phyloP scores from a whole-genome alignment of 2,888 invertebrate genomes.

The Sinhomidia bicolor region DNA sequence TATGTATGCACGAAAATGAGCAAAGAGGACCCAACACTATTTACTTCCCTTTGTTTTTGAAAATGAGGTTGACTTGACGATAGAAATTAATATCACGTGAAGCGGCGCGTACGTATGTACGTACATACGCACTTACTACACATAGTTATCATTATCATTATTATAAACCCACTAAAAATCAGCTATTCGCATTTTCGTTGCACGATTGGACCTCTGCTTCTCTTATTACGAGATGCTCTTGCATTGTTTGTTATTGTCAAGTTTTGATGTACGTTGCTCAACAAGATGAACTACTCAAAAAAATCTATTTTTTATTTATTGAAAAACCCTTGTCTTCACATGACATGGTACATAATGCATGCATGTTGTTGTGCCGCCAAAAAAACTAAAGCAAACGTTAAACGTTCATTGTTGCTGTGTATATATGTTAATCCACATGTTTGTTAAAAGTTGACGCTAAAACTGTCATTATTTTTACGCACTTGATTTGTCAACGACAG shows the following conservation, averaged over 20 bases:
- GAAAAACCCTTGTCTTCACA: too few species aligned
- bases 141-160: not conserved
- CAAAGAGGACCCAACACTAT: not conserved
- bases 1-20: not conserved
- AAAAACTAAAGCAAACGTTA: not conserved
- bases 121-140: not conserved
- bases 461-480: not conserved
- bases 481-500: not conserved
- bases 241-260: too few species aligned
- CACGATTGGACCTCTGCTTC: not conserved
- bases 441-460: not conserved
- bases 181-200: not conserved
- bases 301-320: too few species aligned
- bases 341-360: not conserved
- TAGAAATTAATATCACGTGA: conserved; percentile 2
- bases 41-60: not conserved
- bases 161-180: not conserved
- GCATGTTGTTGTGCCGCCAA: not conserved
- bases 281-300: too few species aligned
- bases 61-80: not conserved
- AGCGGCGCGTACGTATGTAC: too few species aligned
- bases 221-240: not conserved
- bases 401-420: not conserved
- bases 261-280: too few species aligned
- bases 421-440: not conserved